Base-by-base conservation (phyloP, 1,140 invertebrate species). In the Drosophila albomicans region DNA sequence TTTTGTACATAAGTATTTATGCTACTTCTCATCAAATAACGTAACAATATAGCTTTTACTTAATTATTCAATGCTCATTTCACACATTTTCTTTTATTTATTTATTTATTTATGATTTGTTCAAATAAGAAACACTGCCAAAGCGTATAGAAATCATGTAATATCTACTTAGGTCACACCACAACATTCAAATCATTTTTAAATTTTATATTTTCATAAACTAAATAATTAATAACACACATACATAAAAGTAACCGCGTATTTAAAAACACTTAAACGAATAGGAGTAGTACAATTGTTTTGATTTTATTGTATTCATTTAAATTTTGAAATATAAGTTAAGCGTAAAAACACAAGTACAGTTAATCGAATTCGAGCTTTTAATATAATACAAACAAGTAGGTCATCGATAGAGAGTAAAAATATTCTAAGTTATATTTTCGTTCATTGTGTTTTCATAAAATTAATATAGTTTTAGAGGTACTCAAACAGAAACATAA, bases 361-460 rank as follows among this genome's bases (percentile, higher is more conserved):
- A 87, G 75, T 73, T 78, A 91, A 91, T 89, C 77, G 75, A 91
- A 91, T 91, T 91, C 89, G 89, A 91, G 89, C 89, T 91, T 91
- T 91, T 91, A 91, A 85, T 82, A 76, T 76, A 81, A 91, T 46
- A 61, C 20, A 85, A 57, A 48, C 13, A 43, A 88, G 52, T 20
- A 15, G 43, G 25, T 46, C 20, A 64, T 32, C 15, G 30, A 25
- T 25, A 28, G 30, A 54, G 28, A 15, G 69, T 56, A 48, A 66
- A 62, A 49, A 52, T 28, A 65, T 38, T 70, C 11, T 86, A 66
- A 71, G 62, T 57, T 74, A 46, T 8, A 56, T 63, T 79, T 77
- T 76, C 43, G 71, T 78, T 84, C 48, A 52, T 73, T 84, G 59
- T 70, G 68, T 78, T 88, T 78, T 84, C 74, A 76, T 61, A 45